Percentiles rank a stretch among this genome's conserved stretches.
These are phyloP conservation scores for Odontomyia ornata DNA, from an alignment of 2,888 invertebrate species.

Conservation along the genomic window DNA sequence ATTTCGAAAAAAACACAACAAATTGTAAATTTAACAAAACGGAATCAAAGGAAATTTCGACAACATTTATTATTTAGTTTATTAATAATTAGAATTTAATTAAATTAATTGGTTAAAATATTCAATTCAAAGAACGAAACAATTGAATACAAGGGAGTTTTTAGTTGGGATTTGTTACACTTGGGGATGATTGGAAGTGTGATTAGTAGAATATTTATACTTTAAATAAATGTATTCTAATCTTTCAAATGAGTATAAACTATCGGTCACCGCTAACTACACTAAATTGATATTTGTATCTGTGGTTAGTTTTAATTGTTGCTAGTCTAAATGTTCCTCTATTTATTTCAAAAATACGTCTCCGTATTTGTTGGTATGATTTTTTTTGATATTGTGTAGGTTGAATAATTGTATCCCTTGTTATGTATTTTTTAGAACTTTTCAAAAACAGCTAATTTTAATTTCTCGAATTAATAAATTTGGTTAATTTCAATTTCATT, in stretches of 20 bases:
- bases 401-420: no score
- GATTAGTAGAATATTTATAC: no score
- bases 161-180: no score
- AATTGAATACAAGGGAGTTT: no score
- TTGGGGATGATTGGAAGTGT: no score
- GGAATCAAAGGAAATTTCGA: constrained; percentile 27
- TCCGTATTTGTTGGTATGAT: no score
- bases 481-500: no score
- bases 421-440: no score
- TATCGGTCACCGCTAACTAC: not conserved
- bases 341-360: not conserved
- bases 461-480: no score
- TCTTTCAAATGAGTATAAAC: not conserved
- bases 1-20: constrained; percentile 19
- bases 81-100: not conserved
- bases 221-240: not conserved
- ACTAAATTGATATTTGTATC: not conserved
- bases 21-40: constrained; percentile 11
- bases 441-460: no score
- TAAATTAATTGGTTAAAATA: not conserved
- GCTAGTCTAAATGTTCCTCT: not conserved
- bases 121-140: no score
- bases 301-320: not conserved
- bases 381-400: no score
- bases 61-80: constrained; percentile 8